Evolutionary conservation across 2,888 invertebrate species (phyloP).

Genomic region (Melinaea marsaeus): DNA sequence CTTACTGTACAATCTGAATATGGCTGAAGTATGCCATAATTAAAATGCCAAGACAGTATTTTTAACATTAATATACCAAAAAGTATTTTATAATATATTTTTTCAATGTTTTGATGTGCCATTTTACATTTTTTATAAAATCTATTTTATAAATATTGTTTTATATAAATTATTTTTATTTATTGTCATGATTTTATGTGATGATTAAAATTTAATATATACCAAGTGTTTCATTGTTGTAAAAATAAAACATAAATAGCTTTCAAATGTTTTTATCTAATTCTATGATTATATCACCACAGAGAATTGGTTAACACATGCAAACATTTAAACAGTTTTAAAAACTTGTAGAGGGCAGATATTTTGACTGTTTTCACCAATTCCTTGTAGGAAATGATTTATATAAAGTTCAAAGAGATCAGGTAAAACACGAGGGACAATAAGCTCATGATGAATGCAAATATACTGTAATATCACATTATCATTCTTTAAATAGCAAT

Average conservation of each 20-base stretch:
- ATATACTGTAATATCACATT: slow-evolving; percentile 37
- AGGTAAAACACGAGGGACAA: slow-evolving; percentile 48
- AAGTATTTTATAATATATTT: slow-evolving; percentile 42
- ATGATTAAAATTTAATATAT: slow-evolving; percentile 40
- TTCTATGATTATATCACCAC: slow-evolving; percentile 64
- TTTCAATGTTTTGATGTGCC: slow-evolving; percentile 55
- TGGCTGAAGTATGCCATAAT: slow-evolving; percentile 74
- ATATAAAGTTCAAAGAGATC: slow-evolving; percentile 73
- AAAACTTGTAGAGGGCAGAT: slow-evolving; percentile 20
- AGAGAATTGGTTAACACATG: slow-evolving; percentile 51
- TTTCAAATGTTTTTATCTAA: slow-evolving; percentile 70
- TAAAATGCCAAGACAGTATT: slow-evolving; percentile 50
- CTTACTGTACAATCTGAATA: slow-evolving; percentile 95
- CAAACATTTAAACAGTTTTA: slow-evolving; percentile 22
- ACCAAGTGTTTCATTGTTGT: slow-evolving; percentile 28
- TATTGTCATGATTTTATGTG: slow-evolving; percentile 42
- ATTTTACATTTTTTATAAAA: slow-evolving; percentile 63
- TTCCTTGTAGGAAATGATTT: slow-evolving; percentile 54
- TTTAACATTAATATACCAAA: slow-evolving; percentile 72
- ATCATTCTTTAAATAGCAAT: slow-evolving; percentile 35
- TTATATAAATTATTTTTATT: slow-evolving; percentile 41
- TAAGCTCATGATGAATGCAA: slow-evolving; percentile 54
- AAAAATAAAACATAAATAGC: slow-evolving; percentile 43
- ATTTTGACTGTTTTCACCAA: slow-evolving; percentile 46
- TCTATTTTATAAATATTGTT: slow-evolving; percentile 38